Conservation (phyloP, 30 jellyfish, hydroid and myxozoan genomes). For the Phacellophora camtschatica region DNA sequence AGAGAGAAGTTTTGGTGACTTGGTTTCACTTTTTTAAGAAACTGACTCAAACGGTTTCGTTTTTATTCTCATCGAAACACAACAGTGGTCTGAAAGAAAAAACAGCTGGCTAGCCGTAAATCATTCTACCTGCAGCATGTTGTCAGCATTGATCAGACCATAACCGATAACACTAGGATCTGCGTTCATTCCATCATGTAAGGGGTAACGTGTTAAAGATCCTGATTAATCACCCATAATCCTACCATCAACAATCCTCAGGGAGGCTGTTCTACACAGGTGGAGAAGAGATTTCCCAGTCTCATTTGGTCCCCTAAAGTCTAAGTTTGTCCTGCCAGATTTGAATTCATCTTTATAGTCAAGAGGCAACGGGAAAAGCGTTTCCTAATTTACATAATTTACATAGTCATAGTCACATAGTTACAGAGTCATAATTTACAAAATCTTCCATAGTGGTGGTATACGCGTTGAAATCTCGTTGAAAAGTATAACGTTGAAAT, state of each 20-base stretch:
- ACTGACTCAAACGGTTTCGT: not conserved
- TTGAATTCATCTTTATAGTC: not conserved
- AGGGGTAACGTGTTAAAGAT: not conserved
- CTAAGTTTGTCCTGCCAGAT: not conserved
- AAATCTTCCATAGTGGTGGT: not conserved
- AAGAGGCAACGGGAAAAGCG: not conserved
- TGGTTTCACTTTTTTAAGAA: not conserved
- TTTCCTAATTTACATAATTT: no score
- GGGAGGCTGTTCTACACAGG: not conserved
- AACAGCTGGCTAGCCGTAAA: not conserved
- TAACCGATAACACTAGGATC: not conserved
- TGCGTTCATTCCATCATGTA: not conserved
- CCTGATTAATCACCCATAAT: not conserved
- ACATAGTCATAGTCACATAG: no score
- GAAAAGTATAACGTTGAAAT: no score
- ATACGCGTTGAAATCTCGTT: not conserved
- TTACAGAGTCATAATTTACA: not conserved
- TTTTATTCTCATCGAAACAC: not conserved
- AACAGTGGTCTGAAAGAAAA: not conserved
- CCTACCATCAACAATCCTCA: not conserved
- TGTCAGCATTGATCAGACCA: not conserved
- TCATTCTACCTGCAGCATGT: not conserved
- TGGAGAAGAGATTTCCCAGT: not conserved
- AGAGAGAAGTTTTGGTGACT: not conserved
- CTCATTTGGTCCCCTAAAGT: conserved; percentile 4